Evolutionary conservation across 2,888 invertebrate genomes (phyloP), one percentile per base, ranked within the genome.

Genomic region (Rhyacophila evoluta): DNA sequence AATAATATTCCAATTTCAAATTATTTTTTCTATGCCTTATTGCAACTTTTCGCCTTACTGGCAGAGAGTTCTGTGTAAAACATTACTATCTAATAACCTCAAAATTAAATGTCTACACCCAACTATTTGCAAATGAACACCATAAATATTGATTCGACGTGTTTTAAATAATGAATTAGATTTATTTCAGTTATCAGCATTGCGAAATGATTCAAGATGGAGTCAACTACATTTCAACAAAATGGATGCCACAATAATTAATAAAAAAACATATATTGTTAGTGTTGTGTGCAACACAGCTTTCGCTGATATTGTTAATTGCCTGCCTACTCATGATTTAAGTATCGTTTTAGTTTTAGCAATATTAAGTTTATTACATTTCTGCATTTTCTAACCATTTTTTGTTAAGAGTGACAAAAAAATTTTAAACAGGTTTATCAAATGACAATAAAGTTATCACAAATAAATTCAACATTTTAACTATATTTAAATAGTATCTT

Each of bases 231-330:
- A 69, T 33, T 69, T 29, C 69, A 69, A 69, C 69, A 69, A 69
- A 69, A 69, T 69, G 69, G 69, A 69, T 69, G 69, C 69, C 69
- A 69, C 69, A 69, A 69, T 69, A 69, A 55, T 33, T 33, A 4
- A 33, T 19, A 55, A 55, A 19, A 55, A 55, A 10, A 55, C 19
- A 55, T 19, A 25, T n/a, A 55, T 8, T 19, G 1, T 39, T 12
- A 39, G 12, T 25, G 55, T 25, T 55, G 55, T 55, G 55, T 25
- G 55, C 55, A 55, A 25, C 55, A 55, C 55, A 55, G 55, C 25
- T 55, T 55, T 55, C 55, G 55, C 55, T 55, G 55, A 19, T 55
- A 25, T 55, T 19, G 19, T 55, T 25, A 8, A 25, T 55, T 55
- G 15, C 55, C 19, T 55, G 15, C 55, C 19, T 25, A 55, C 19